Evolutionary conservation across 2,113 vertebrate genomes (phyloP).

Genomic region (Tachysurus fulvidraco): DNA sequence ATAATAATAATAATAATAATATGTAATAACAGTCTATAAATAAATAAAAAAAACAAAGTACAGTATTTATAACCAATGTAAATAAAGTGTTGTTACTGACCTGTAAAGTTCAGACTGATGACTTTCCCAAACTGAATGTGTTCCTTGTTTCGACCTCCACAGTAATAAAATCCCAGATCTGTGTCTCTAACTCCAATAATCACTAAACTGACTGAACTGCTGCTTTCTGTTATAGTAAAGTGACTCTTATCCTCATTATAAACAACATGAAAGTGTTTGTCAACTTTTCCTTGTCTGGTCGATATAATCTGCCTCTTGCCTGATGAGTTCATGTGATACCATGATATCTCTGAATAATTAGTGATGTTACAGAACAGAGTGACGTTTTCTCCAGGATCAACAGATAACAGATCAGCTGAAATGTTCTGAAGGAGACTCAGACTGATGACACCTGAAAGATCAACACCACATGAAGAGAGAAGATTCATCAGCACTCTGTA

Average conservation of each 20-base stretch:
- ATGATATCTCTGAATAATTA: not conserved
- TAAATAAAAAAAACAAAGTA: no score
- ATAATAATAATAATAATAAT: no score
- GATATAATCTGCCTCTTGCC: not conserved
- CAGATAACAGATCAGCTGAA: not conserved
- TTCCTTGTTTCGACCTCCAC: not conserved
- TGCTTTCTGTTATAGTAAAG: not conserved
- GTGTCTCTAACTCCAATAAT: not conserved
- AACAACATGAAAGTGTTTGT: not conserved
- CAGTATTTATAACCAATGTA: not conserved
- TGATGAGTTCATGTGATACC: conserved; percentile 10
- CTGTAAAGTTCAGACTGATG: conserved; percentile 22
- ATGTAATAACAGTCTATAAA: no score
- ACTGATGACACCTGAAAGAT: not conserved
- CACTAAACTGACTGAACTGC: not conserved
- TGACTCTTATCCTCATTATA: not conserved
- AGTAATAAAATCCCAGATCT: conserved; percentile 9
- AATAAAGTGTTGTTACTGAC: conserved; percentile 10
- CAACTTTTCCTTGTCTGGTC: not conserved
- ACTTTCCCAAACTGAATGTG: not conserved
- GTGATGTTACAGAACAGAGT: conserved; percentile 17
- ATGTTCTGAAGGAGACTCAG: not conserved
- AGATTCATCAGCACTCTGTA: not conserved
- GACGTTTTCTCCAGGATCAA: conserved; percentile 13
- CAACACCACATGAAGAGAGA: not conserved